These are phyloP conservation scores for Drosophila obscura DNA, from an alignment of 1,140 invertebrate species.

Conservation along the genomic window DNA sequence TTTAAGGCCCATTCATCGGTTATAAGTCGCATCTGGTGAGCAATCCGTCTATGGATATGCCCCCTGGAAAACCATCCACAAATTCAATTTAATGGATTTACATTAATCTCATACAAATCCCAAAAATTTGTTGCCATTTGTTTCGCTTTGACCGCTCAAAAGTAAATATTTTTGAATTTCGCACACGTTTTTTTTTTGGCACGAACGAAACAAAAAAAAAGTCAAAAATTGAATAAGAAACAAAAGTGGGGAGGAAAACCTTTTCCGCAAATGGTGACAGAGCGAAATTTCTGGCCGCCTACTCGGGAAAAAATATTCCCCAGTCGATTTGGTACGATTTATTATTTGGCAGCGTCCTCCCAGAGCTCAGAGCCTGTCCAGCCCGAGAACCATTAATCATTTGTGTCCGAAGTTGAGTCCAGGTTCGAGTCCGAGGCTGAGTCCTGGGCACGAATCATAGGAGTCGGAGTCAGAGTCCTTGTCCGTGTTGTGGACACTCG, in stretches of 20 bases:
- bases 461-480: slow-evolving; percentile 11
- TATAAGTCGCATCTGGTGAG: too few relatives aligned
- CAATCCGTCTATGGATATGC: too few relatives aligned
- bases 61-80: neutral
- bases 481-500: slow-evolving; percentile 71
- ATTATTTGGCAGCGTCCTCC: slow-evolving; percentile 34
- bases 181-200: slow-evolving; percentile 47
- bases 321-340: slow-evolving; percentile 45
- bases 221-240: slow-evolving; percentile 56
- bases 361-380: slow-evolving; percentile 35
- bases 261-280: slow-evolving; percentile 68
- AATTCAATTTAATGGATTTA: slow-evolving; percentile 33
- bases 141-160: slow-evolving; percentile 18
- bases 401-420: slow-evolving; percentile 13
- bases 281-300: slow-evolving; percentile 41
- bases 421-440: slow-evolving; percentile 31
- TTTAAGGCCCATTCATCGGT: too few relatives aligned
- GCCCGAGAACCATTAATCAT: slow-evolving; percentile 66
- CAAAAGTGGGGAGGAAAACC: slow-evolving; percentile 9
- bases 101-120: slow-evolving; percentile 32
- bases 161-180: slow-evolving; percentile 57
- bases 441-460: slow-evolving; percentile 50
- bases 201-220: slow-evolving; percentile 10
- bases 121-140: slow-evolving; percentile 27
- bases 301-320: slow-evolving; percentile 51